A percentile compares a stretch with the other conserved stretches of the same genome.
These are phyloP conservation scores for Haplochromis burtoni DNA, from an alignment of 2,113 vertebrate species.

Conservation along the genomic window DNA sequence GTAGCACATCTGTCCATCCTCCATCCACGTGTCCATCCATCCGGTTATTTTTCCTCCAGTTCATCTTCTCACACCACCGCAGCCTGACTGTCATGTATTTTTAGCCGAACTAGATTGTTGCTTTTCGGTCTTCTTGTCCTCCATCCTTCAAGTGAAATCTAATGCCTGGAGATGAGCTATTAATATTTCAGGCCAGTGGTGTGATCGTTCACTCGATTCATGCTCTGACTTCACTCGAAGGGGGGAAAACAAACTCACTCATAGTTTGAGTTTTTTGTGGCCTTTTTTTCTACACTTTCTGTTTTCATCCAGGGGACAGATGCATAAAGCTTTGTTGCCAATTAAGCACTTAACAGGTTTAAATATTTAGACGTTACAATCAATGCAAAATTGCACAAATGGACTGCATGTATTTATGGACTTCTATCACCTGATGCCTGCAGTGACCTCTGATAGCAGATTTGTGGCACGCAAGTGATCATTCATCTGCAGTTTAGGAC, in stretches of 20 bases:
- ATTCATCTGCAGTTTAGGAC: not conserved
- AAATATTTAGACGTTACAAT: not conserved
- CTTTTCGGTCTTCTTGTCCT: not conserved
- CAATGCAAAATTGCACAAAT: not conserved
- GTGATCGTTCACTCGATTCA: slow-evolving; percentile 11
- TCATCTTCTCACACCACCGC: not conserved
- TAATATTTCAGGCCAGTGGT: slow-evolving; percentile 32
- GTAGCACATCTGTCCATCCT: not conserved
- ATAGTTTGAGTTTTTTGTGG: not conserved
- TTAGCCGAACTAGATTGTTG: slow-evolving; percentile 47
- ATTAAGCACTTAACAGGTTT: not conserved
- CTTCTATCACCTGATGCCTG: not conserved
- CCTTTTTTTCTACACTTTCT: not conserved
- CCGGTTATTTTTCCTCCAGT: not conserved
- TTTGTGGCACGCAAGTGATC: not conserved
- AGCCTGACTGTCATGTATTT: slow-evolving; percentile 19
- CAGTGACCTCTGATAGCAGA: not conserved
- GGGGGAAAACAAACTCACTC: not conserved
- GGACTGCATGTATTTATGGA: not conserved
- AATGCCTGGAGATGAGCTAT: slow-evolving; percentile 27
- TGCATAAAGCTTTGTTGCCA: not conserved
- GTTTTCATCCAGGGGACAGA: not conserved
- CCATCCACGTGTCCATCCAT: not conserved
- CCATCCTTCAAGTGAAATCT: slow-evolving; percentile 14
- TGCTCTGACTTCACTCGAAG: not conserved